Conservation (phyloP, 1,140 invertebrate species). For the Bombus difficillimus region DNA sequence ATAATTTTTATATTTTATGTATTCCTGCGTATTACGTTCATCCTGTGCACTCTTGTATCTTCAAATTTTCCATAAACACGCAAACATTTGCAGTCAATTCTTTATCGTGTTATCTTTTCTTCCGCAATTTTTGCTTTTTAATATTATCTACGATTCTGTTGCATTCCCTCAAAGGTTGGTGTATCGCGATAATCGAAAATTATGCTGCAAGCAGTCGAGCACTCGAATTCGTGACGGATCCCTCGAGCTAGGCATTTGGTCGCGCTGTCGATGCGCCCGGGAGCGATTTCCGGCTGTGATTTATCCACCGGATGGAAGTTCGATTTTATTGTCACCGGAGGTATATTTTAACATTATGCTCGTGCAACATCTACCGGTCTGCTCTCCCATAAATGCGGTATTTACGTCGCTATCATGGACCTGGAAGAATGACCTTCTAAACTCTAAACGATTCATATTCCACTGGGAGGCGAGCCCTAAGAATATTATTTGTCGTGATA, state of each 20-base stretch:
- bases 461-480: background rate
- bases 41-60: too few relatives aligned
- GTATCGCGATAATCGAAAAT: background rate
- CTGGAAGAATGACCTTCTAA: constrained; percentile 11
- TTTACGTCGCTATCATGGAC: constrained; percentile 23
- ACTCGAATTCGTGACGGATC: background rate
- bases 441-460: constrained; percentile 61
- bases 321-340: constrained; percentile 40
- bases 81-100: background rate
- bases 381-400: constrained; percentile 22
- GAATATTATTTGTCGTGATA: constrained; percentile 36
- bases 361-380: background rate
- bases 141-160: background rate
- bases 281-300: constrained; percentile 10
- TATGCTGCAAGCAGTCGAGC: background rate
- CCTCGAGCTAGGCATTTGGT: background rate
- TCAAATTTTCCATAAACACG: background rate
- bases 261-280: background rate
- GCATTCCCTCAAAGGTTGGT: background rate
- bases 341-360: constrained; percentile 52
- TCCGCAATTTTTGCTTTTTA: background rate
- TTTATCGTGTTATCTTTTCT: background rate
- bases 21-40: too few relatives aligned
- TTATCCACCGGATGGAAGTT: constrained; percentile 10
- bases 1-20: too few relatives aligned